Base-by-base conservation (phyloP, 2,888 invertebrate genomes). In the Dicyrtomina minuta region DNA sequence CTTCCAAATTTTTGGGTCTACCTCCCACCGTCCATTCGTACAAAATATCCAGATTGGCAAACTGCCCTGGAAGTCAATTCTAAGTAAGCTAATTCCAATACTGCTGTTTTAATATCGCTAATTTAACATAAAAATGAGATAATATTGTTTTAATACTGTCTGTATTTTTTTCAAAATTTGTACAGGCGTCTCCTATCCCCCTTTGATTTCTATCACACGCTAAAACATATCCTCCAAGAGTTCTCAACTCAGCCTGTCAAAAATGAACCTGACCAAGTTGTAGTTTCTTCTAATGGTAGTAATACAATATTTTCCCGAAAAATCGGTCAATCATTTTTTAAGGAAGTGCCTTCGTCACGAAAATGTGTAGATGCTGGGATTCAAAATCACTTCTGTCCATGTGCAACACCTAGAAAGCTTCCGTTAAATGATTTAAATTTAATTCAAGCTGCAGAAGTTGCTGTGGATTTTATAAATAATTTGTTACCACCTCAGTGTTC, bases 1-100 rank as follows among this genome's bases (percentile, higher is more conserved):
- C 70, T 77, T 17, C 77, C 77, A 13, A 72, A 71, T 44, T 68
- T 77, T 24, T 77, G 73, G 75, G 66, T 73, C 3, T 74, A 73
- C 39, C 26, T 77, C 5, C 75, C 77, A 5, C 66, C 67, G 10
- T 51, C 43, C 17, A 39, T 77, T 20, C 59, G 46, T 5, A 33
- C 58, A 15, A 49, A 51, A 20, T 66, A 41, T 46, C 72, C 73
- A 10, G 39, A 58, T 6, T 74, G 75, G 75, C n/a, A 59, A 13
- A 44, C 59, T 0, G 44, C 72, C 12, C 44, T 77, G 3, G 15
- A 46, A 49, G n/a, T 56, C 6, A 77, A 77, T 61, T 73, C 77
- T 24, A 61, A 55, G 75, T 75, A n/a, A n/a, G n/a, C n/a, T n/a
- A n/a, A 24, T n/a, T n/a, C n/a, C n/a, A n/a, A n/a, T n/a, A n/a